Percentiles rank a stretch among this genome's conserved stretches.
phyloP scores from a whole-genome alignment of 2,888 invertebrate genomes.

The Aphelenchoides bicaudatus region DNA sequence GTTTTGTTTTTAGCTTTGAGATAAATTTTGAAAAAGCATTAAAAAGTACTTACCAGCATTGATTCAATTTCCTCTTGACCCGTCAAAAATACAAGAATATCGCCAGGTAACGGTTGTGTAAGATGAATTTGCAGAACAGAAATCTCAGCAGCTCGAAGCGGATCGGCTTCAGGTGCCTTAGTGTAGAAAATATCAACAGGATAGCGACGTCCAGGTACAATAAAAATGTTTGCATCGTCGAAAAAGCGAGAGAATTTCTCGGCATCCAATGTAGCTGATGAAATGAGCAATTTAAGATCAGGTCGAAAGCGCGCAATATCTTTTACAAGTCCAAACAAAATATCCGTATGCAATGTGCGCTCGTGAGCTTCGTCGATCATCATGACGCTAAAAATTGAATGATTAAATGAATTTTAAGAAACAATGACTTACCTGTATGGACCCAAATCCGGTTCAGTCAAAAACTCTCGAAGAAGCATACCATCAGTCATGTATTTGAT shows the following conservation, averaged over 20 bases:
- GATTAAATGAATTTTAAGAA: slow-evolving; percentile 3
- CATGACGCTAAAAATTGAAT: slow-evolving; percentile 73
- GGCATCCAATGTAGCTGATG: slow-evolving; percentile 94
- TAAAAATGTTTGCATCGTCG: slow-evolving; percentile 94
- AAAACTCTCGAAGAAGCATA: slow-evolving; percentile 89
- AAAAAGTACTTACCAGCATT: slow-evolving; percentile 25
- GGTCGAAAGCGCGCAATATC: slow-evolving; percentile 62
- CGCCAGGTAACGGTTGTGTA: slow-evolving; percentile 84
- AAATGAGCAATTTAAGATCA: slow-evolving; percentile 90
- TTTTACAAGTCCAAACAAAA: slow-evolving; percentile 87
- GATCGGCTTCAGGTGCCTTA: slow-evolving; percentile 96
- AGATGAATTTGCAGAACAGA: slow-evolving; percentile 93
- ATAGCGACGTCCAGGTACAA: slow-evolving; percentile 85
- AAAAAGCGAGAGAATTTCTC: slow-evolving; percentile 88
- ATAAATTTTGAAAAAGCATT: no score
- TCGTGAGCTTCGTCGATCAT: slow-evolving; percentile 99
- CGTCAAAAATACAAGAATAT: slow-evolving; percentile 91
- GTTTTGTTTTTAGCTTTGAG: neutral
- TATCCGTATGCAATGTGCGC: slow-evolving; percentile 89
- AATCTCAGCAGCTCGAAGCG: slow-evolving; percentile 79
- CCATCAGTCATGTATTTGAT: slow-evolving; percentile 91
- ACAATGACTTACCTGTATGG: slow-evolving; percentile 71
- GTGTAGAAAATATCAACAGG: slow-evolving; percentile 98
- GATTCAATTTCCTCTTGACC: slow-evolving; percentile 65
- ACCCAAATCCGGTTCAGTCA: slow-evolving; percentile 90